A percentile compares a stretch with the other conserved stretches of the same genome.
Evolutionary conservation across 64 coral and sea anemone species (phyloP).

Genomic region (Stichodactyla mertensii): DNA sequence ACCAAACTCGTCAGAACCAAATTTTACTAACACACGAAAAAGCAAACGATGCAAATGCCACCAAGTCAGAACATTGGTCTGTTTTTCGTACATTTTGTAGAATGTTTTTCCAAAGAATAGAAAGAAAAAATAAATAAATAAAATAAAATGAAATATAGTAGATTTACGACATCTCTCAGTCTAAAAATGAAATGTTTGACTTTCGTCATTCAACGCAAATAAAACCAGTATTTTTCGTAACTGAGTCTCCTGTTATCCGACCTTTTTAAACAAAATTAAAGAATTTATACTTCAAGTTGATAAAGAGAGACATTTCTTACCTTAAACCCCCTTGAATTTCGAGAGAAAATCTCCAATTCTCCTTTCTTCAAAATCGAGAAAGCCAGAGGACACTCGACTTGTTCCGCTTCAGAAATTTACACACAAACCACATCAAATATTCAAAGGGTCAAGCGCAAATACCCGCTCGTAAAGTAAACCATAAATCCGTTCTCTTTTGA

Average conservation of each 20-base stretch:
- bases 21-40: no score
- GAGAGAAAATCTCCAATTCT: slow-evolving; percentile 14
- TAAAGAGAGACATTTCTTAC: background rate
- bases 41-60: no score
- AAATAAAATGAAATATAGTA: no score
- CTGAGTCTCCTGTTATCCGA: no score
- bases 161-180: no score
- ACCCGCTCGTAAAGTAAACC: background rate
- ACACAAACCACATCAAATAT: slow-evolving; percentile 5
- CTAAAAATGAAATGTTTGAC: no score
- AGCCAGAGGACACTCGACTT: background rate
- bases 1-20: no score
- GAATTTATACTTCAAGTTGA: background rate
- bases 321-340: slow-evolving; percentile 5
- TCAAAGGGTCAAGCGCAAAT: background rate
- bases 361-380: background rate
- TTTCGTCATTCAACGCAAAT: no score
- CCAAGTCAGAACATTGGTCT: background rate
- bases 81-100: background rate
- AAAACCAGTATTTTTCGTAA: no score
- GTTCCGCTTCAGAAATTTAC: slow-evolving; percentile 4
- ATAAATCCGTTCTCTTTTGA: background rate
- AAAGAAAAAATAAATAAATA: no score
- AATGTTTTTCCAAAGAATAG: no score
- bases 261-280: background rate